Conservation (phyloP, 2,113 vertebrate species). For the Pteronura brasiliensis region DNA sequence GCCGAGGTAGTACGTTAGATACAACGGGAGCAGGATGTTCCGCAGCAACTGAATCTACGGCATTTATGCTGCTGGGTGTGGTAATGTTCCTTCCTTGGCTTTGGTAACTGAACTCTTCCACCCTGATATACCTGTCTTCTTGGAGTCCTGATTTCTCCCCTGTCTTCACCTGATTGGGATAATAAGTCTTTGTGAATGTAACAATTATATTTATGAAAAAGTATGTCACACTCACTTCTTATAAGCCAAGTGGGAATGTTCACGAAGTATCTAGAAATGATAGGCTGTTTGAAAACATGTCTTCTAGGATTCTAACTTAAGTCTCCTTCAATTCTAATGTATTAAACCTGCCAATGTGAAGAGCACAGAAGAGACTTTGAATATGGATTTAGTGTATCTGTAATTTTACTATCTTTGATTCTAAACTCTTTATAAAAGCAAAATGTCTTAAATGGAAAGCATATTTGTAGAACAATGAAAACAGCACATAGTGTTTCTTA, state of each 20-base stretch:
- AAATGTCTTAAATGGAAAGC: constrained; percentile 7
- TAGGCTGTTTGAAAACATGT: not conserved
- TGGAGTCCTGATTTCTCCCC: not conserved
- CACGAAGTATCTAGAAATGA: constrained; percentile 24
- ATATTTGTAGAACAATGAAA: constrained; percentile 41
- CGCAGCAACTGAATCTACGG: not conserved
- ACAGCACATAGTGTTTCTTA: not conserved
- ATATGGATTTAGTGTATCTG: not conserved
- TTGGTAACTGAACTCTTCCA: constrained; percentile 71
- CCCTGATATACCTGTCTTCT: not conserved
- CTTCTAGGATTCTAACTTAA: constrained; percentile 27
- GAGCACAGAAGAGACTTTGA: not conserved
- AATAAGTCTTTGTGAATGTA: constrained; percentile 37
- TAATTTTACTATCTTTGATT: constrained; percentile 24
- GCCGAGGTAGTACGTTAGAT: constrained; percentile 59
- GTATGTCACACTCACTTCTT: constrained; percentile 41
- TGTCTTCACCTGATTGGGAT: constrained; percentile 1
- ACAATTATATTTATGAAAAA: constrained; percentile 50
- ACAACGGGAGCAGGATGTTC: constrained; percentile 63
- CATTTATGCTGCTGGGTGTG: constrained; percentile 63
- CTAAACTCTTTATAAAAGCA: not conserved
- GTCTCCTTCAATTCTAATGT: constrained; percentile 35
- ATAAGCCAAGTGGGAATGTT: constrained; percentile 41
- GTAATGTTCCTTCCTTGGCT: constrained; percentile 61
- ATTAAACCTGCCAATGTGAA: constrained; percentile 19